phyloP scores from a whole-genome alignment of 2,888 invertebrate genomes.

The Phortica magna region DNA sequence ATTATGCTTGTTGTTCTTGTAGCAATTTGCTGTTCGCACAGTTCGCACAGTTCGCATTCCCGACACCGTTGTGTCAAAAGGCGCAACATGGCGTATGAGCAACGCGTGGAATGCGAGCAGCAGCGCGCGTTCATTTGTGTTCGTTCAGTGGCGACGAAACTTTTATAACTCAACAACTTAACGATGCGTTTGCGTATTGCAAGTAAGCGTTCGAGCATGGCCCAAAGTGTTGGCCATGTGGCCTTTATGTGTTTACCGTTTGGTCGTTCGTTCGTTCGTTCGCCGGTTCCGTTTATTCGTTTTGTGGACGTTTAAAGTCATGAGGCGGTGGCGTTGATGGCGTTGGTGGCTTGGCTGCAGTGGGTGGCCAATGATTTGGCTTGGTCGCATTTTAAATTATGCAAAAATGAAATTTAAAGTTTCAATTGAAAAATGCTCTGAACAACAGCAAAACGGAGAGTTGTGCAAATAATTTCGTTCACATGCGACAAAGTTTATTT shows the following conservation, averaged over 20 bases:
- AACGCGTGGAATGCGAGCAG: not conserved
- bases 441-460: constrained; percentile 39
- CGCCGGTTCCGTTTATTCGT: too few relatives aligned
- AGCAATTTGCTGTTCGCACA: not conserved
- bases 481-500: constrained; percentile 21
- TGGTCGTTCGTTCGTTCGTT: not conserved
- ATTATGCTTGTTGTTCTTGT: too few relatives aligned
- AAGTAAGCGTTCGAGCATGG: not conserved
- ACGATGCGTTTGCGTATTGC: constrained; percentile 54
- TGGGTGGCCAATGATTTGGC: not conserved
- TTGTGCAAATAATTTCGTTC: not conserved
- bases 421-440: constrained; percentile 64
- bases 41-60: not conserved
- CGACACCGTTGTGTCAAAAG: not conserved
- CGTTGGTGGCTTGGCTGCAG: not conserved
- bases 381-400: not conserved
- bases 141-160: constrained; percentile 21
- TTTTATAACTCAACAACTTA: constrained; percentile 54
- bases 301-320: not conserved
- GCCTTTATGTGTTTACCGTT: constrained; percentile 15
- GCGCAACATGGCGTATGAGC: constrained; percentile 19
- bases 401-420: constrained; percentile 58
- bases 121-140: not conserved
- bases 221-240: constrained; percentile 24
- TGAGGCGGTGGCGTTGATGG: not conserved